These are phyloP conservation scores for Astropecten irregularis DNA, from an alignment of 53 echinoderm and acorn worm genomes.

Conservation along the genomic window DNA sequence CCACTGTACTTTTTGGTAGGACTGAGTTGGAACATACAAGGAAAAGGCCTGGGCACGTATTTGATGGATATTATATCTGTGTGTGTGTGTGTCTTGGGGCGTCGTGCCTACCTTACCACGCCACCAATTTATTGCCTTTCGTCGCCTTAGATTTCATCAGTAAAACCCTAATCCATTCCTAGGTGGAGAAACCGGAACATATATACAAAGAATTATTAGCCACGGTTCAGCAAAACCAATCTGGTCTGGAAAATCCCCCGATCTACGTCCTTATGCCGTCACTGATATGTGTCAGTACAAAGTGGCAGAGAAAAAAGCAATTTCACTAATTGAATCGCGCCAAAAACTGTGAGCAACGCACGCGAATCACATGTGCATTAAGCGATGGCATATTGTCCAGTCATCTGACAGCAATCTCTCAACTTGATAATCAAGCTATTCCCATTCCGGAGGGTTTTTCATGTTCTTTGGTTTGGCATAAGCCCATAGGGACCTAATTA, in stretches of 20 bases:
- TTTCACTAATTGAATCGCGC: constrained; percentile 58
- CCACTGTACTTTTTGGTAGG: too few species aligned
- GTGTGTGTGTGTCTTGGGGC: neutral
- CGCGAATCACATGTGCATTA: constrained; percentile 53
- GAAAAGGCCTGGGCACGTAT: too few species aligned
- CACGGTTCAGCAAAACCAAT: constrained; percentile 47
- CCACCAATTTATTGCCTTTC: constrained; percentile 9
- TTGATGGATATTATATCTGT: too few species aligned
- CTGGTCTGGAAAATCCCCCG: constrained; percentile 14
- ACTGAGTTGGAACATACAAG: too few species aligned
- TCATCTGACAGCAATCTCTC: constrained; percentile 48
- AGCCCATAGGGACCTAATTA: too few species aligned
- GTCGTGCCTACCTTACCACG: neutral
- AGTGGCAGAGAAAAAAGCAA: constrained; percentile 17
- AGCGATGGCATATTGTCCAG: constrained; percentile 56
- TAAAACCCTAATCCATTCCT: constrained; percentile 13
- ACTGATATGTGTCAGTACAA: constrained; percentile 31
- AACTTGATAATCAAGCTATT: constrained; percentile 3
- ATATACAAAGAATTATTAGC: constrained; percentile 35
- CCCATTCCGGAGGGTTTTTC: neutral
- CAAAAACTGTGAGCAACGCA: constrained; percentile 30
- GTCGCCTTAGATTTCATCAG: constrained; percentile 47
- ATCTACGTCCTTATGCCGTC: constrained; percentile 46
- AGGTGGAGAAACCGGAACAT: constrained; percentile 30
- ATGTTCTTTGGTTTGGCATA: neutral